A percentile compares a stretch with the other conserved stretches of the same genome.
These are phyloP conservation scores for Pachypeltis micranthus DNA, from an alignment of 1,140 invertebrate species.

Conservation along the genomic window DNA sequence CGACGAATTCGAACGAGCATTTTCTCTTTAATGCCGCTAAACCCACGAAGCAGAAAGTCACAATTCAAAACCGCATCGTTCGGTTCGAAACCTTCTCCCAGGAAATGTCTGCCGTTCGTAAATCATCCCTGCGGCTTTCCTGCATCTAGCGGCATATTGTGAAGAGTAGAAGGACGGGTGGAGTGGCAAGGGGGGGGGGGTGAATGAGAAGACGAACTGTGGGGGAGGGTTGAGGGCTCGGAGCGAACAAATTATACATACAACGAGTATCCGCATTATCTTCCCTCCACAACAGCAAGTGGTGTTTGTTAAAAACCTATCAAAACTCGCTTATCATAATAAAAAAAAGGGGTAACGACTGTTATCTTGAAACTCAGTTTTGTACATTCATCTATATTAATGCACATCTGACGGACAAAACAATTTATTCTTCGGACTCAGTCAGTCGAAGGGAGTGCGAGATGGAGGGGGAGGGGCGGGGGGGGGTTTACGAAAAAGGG, in stretches of 20 bases:
- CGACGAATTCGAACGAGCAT: no score
- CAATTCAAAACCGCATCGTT: no score
- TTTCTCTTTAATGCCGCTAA: no score
- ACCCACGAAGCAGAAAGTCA: no score
- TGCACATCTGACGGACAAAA: slow-evolving; percentile 12
- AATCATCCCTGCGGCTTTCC: no score
- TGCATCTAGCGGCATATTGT: background rate
- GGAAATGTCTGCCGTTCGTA: no score
- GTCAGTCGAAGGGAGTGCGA: background rate
- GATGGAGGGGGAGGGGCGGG: background rate
- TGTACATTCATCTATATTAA: slow-evolving; percentile 8
- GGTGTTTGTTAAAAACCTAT: slow-evolving; percentile 13
- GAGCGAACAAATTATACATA: background rate
- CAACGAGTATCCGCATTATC: background rate
- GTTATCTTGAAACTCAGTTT: slow-evolving; percentile 3
- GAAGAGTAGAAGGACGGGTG: background rate
- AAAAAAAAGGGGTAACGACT: slow-evolving; percentile 14
- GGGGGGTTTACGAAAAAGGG: background rate
- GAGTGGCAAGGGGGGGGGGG: background rate
- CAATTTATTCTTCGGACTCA: slow-evolving; percentile 11
- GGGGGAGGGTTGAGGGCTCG: background rate
- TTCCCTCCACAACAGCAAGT: background rate
- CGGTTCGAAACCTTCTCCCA: no score
- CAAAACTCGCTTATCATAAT: slow-evolving; percentile 13
- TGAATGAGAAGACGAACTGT: background rate